Base-by-base conservation (phyloP, 2,888 invertebrate genomes). In the Corythucha ciliata region DNA sequence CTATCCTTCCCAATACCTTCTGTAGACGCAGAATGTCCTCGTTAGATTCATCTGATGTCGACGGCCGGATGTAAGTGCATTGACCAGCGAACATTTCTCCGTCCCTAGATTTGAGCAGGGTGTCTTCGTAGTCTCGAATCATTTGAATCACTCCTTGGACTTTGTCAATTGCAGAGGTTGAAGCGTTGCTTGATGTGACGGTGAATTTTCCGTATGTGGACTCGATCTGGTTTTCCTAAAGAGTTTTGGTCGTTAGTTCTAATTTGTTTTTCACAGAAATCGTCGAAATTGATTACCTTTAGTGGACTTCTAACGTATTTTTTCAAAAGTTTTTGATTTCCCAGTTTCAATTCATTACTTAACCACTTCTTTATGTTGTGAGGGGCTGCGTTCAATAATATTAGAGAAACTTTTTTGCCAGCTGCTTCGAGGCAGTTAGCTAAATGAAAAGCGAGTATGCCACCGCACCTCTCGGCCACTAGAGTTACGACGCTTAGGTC, bases 401-500 rank as follows among this genome's bases (percentile, higher is more conserved):
- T 53, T 1, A 61, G 42, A 2, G 50, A 40, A 2, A 59, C 58
- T 10, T 33, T 48, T 18, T 59, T 57, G 7, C 60, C 59, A 16
- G 39, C 39, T 4, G 49, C 52, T 55, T 62, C 60, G 2, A 60
- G 48, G 21, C 54, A 44, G 18, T 57, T 54, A 24, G 60, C 58
- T 32, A 77, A 63, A 67, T 77, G 73, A 64, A 77, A 69, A 4
- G 76, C 76, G 33, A 78, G 69, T 44, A 72, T 69, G 7, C 75
- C 74, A 48, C 78, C 77, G 64, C 76, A 77, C 2, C 77, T 77
- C 63, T 78, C 78, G 12, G 77, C 78, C 46, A 73, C 68, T 29
- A 79, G 47, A 26, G 53, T 60, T 58, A 55, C 36, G 25, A 44
- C 36, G 27, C 50, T 54, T 12, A 5, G 10, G 7, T 29, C 12